Base-by-base conservation (phyloP, 2,797 vertebrate species). In the Tympanoctomys barrerae region DNA sequence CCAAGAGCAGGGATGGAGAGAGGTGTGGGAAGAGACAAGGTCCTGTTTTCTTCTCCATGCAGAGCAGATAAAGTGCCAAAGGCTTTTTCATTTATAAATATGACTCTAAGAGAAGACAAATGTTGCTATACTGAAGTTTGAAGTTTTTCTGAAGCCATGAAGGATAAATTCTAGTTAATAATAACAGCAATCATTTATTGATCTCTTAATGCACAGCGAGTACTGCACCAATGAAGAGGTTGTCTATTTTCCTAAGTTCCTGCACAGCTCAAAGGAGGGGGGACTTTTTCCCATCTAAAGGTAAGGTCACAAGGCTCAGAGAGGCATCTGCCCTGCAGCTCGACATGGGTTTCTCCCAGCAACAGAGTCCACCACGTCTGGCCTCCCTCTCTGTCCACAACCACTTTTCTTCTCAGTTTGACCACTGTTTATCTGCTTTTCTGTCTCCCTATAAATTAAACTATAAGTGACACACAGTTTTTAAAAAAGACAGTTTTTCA, bases 81-180 rank as follows among this genome's bases (percentile, higher is more conserved):
- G 66, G 33, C 84, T 80, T 88, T 94, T 26, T 49, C 66, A 94
- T 89, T 77, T 61, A 87, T 84, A 90, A 94, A 68, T 52, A 54
- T 6, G 49, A 28, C 36, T 91, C 93, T 52, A 81, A 86, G 57
- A 79, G 62, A 90, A 57, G 71, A 62, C 28, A 49, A 36, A 89
- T 2, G 12, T n/a, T 49, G 22, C 71, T 82, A 91, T 57, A 62
- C 71, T 82, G 49, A 73, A 46, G 19, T 80, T 78, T 36, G 57
- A 92, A 14, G 0, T 22, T 84, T 92, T 78, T 39, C 62, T 81
- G 42, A 36, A 94, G 75, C 28, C 22, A 54, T 16, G 18, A 73
- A 91, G 79, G 61, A 86, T 94, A 82, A 52, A 73, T 86, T 73
- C 61, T 9, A 75, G 70, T 49, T 78, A 73, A 70, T 83, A 36